Percentiles rank a stretch among this genome's conserved stretches.
Conservation (phyloP, 2,113 vertebrate genomes). For the Heteronetta atricapilla region DNA sequence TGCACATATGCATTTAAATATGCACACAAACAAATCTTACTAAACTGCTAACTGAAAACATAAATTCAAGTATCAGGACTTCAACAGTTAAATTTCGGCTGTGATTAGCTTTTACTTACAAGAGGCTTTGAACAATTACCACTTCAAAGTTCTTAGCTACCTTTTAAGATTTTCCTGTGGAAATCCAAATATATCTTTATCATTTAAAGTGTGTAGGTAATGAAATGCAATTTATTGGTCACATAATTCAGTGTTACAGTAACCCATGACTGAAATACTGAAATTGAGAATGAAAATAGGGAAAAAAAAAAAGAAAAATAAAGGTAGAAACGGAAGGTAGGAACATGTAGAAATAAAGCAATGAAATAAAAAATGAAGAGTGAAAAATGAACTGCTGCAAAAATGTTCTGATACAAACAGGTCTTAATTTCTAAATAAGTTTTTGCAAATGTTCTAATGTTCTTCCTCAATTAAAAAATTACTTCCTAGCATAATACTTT, state of each 20-base stretch:
- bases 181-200: slow-evolving; percentile 30
- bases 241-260: slow-evolving; percentile 19
- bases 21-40: background rate
- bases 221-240: slow-evolving; percentile 14
- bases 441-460: background rate
- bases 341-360: background rate
- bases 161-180: background rate
- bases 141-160: slow-evolving; percentile 3
- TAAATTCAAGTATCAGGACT: background rate
- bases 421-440: background rate
- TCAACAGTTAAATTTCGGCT: background rate
- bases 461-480: background rate
- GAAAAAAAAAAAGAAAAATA: background rate
- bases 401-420: background rate
- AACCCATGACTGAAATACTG: slow-evolving; percentile 1
- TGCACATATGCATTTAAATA: background rate
- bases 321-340: background rate
- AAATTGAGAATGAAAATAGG: background rate
- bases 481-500: background rate
- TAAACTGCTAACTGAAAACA: background rate
- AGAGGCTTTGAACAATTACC: background rate
- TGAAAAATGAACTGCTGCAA: background rate
- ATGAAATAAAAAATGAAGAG: background rate
- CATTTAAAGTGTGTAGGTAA: slow-evolving; percentile 21
- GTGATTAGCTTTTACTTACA: background rate